phyloP scores from a whole-genome alignment of 2,113 vertebrate genomes.

The Calonectris borealis region DNA sequence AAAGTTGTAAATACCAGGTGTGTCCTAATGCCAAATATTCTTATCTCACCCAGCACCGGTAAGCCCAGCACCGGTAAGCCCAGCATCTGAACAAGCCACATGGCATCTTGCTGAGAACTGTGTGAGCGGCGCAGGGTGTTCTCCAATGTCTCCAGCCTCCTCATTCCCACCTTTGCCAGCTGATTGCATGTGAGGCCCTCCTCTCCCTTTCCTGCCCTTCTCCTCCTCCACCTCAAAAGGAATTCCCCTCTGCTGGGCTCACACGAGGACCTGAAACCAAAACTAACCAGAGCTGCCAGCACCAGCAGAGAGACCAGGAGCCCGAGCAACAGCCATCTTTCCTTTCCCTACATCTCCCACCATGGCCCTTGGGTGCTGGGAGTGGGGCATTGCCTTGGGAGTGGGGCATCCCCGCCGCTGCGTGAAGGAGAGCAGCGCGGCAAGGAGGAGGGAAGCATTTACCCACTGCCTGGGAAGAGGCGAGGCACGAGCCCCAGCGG shows the following conservation, averaged over 20 bases:
- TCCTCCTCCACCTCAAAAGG: background rate
- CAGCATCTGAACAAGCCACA: background rate
- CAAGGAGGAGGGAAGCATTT: background rate
- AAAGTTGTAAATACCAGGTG: background rate
- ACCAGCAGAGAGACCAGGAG: background rate
- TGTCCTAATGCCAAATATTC: background rate
- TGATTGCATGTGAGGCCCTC: background rate
- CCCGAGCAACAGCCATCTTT: background rate
- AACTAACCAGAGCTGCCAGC: background rate
- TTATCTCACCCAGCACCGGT: background rate
- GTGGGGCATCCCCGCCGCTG: background rate
- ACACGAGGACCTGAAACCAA: background rate
- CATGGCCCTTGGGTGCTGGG: background rate
- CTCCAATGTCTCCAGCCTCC: background rate
- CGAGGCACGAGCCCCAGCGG: too few species aligned
- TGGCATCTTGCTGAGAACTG: background rate
- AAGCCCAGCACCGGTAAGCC: background rate
- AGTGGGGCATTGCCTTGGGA: background rate
- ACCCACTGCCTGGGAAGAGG: too few species aligned
- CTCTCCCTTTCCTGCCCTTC: background rate
- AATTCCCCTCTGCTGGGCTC: background rate
- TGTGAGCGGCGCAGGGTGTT: background rate
- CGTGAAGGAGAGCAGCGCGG: accelerated
- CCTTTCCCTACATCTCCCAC: background rate
- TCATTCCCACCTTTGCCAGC: background rate